Conservation (phyloP, 2,113 vertebrate genomes). For the Apteryx mantelli region DNA sequence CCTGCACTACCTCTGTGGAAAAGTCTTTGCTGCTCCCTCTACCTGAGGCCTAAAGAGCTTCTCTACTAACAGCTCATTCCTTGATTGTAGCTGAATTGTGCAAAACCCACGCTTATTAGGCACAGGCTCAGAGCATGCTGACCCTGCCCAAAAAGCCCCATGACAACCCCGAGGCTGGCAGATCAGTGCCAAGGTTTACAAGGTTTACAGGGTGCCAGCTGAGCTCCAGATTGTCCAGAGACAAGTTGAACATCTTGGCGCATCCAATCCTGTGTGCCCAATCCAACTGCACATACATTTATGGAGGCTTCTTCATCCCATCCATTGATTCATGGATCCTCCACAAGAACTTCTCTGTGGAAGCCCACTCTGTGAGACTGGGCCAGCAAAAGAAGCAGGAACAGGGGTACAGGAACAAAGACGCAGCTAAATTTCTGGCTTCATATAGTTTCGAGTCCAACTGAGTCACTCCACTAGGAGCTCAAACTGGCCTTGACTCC, state of each 20-base stretch:
- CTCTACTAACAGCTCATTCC: not conserved
- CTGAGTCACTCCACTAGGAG: not conserved
- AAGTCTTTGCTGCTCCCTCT: not conserved
- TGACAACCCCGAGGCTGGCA: no score
- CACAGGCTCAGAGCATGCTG: not conserved
- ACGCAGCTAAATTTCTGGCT: not conserved
- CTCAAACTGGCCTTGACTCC: not conserved
- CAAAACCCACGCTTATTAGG: not conserved
- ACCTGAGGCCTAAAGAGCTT: not conserved
- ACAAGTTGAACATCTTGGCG: not conserved
- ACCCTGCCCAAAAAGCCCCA: no score
- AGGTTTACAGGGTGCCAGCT: not conserved
- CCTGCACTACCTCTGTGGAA: not conserved
- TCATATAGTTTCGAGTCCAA: not conserved
- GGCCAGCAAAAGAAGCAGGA: not conserved
- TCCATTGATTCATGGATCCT: not conserved
- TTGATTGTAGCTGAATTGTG: not conserved
- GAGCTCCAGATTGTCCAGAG: no score
- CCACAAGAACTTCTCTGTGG: not conserved
- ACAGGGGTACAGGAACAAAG: not conserved
- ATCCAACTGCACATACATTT: not conserved
- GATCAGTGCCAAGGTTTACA: not conserved
- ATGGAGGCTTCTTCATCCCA: not conserved
- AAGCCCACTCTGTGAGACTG: not conserved
- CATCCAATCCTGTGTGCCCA: not conserved